Evolutionary conservation across 2,888 invertebrate genomes (phyloP).

Genomic region (Zootermopsis nevadensis): DNA sequence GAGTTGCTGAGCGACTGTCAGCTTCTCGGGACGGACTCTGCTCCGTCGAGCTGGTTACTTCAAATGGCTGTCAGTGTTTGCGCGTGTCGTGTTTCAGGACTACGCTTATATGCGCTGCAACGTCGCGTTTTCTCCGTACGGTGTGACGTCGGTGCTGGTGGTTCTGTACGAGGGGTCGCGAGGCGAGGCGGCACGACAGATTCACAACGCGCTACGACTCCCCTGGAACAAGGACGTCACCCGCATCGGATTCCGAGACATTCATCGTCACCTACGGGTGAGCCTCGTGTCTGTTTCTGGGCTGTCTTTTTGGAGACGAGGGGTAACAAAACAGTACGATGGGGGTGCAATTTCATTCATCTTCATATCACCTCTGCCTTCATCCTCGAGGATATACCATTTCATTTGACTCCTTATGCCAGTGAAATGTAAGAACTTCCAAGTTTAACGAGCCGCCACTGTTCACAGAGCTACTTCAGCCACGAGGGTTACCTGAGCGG

Average conservation of each 20-base stretch:
- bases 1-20: too few relatives aligned
- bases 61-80: too few relatives aligned
- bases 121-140: constrained; percentile 87
- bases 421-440: too few relatives aligned
- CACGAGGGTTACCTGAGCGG: constrained; percentile 86
- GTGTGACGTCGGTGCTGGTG: constrained; percentile 81
- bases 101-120: constrained; percentile 64
- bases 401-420: too few relatives aligned
- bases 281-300: constrained; percentile 58
- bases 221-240: constrained; percentile 79
- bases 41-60: too few relatives aligned
- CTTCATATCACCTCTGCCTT: too few relatives aligned
- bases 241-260: constrained; percentile 83
- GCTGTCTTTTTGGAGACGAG: too few relatives aligned
- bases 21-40: too few relatives aligned
- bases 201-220: constrained; percentile 75
- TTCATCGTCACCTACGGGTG: constrained; percentile 84
- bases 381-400: too few relatives aligned
- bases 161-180: constrained; percentile 83
- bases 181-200: constrained; percentile 78
- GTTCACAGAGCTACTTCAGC: constrained; percentile 81
- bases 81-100: constrained; percentile 53
- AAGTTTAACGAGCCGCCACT: too few relatives aligned
- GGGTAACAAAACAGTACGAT: too few relatives aligned
- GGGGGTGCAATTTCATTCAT: too few relatives aligned